A percentile compares a stretch with the other conserved stretches of the same genome.
These are phyloP conservation scores for Leucosticte australis DNA, from an alignment of 2,113 vertebrate species.

Conservation along the genomic window DNA sequence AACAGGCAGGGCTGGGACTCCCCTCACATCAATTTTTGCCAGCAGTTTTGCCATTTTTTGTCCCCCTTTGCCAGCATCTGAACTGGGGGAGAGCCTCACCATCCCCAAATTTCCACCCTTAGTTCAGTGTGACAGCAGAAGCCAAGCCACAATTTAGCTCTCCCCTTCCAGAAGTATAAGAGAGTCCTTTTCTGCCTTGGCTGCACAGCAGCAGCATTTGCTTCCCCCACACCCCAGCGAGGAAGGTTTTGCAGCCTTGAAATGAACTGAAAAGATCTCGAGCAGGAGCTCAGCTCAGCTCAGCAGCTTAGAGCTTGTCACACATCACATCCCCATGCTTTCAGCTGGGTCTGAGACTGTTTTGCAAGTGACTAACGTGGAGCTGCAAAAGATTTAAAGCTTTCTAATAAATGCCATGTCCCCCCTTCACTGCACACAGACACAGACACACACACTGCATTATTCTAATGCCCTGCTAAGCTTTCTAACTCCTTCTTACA, in stretches of 20 bases:
- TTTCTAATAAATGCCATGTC: conserved; percentile 49
- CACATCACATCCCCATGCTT: background rate
- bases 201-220: background rate
- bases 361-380: background rate
- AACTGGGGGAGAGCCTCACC: background rate
- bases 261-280: background rate
- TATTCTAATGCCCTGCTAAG: conserved; percentile 63
- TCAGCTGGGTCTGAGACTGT: background rate
- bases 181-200: background rate
- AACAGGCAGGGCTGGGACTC: background rate
- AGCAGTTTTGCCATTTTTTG: background rate
- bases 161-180: background rate
- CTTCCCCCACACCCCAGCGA: background rate
- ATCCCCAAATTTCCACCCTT: background rate
- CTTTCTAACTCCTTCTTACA: conserved; percentile 57
- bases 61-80: background rate
- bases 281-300: background rate
- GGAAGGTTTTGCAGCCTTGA: background rate
- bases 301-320: background rate
- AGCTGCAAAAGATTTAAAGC: conserved; percentile 42
- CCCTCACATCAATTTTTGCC: background rate
- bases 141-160: background rate
- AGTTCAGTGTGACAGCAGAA: background rate
- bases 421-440: background rate
- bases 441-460: conserved; percentile 27